Conservation (phyloP, 1,140 invertebrate genomes). For the Metopolophium dirhodum region DNA sequence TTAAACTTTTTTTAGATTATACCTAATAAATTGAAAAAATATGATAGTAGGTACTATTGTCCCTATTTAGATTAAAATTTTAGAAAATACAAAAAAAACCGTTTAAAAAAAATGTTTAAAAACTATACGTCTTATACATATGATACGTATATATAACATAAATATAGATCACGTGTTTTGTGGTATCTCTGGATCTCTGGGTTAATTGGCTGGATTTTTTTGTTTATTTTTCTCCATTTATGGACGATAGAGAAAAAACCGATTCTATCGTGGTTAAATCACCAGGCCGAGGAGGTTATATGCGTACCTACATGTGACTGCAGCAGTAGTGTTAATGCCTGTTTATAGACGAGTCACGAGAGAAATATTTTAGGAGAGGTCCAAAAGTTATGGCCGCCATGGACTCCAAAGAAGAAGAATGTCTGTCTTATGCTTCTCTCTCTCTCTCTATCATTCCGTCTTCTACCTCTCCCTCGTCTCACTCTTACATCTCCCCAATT, state of each 20-base stretch:
- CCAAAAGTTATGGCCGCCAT: conserved; percentile 49
- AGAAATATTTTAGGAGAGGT: conserved; percentile 47
- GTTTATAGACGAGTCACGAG: conserved; percentile 42
- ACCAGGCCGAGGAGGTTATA: not conserved
- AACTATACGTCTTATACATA: too few relatives aligned
- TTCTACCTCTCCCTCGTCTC: too few relatives aligned
- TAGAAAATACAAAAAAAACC: too few relatives aligned
- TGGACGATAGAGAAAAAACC: conserved; percentile 18
- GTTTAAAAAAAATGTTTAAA: too few relatives aligned
- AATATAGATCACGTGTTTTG: conserved; percentile 1
- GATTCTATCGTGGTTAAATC: not conserved
- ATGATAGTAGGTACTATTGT: too few relatives aligned
- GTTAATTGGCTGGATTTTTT: conserved; percentile 47
- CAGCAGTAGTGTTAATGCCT: conserved; percentile 15
- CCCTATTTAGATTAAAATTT: too few relatives aligned
- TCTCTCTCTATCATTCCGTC: not conserved
- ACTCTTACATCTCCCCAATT: too few relatives aligned
- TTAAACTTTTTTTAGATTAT: too few relatives aligned
- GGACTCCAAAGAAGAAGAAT: conserved; percentile 33
- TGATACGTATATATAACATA: not conserved
- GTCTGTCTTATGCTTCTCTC: not conserved
- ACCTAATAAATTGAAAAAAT: too few relatives aligned
- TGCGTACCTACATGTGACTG: not conserved
- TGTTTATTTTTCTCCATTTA: conserved; percentile 14
- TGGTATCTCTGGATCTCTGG: not conserved